Base-by-base conservation (phyloP, 92 coral and sea anemone genomes). In the Pocillopora grandis region DNA sequence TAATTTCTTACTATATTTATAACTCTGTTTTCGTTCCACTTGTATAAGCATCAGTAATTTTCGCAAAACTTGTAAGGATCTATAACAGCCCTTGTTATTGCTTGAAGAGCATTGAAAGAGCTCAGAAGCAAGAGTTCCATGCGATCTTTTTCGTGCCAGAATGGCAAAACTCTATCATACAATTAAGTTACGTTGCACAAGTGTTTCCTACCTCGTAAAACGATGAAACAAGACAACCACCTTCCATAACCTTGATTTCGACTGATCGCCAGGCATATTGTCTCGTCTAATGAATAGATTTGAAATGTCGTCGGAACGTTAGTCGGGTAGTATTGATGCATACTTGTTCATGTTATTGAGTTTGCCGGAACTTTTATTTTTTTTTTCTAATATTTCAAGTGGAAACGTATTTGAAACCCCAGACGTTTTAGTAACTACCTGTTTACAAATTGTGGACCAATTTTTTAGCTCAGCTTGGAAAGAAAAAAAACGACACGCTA, bases 201-300 rank as follows among this genome's bases (percentile, higher is more conserved):
- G 9, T 37, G 36, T 13, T 60, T 37, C 85, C 52, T 70, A 81
- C 85, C 85, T 37, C 13, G 19, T 55, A 35, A 11, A 7, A 21
- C n/a, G 75, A 70, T 7, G 61, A 21, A 59, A 69, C 10, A n/a
- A 58, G 58, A 10, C 36, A 70, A 67, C 56, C 13, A 17, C 13
- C 18, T 71, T 59, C 42, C 49, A 16, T 1, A n/a, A 36, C 36
- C 57, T 19, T 16, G 56, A 70, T 70, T 70, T 70, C 70, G 10
- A 81, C 77, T 80, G 56, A 72, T 70, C 15, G 37, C 48, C 33
- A 62, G 72, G n/a, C 68, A 36, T 35, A 21, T 33, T 80, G 77
- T 80, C 77, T 42, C 48, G 69, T n/a, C n/a, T 81, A 33, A 81
- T 18, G 42, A 80, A 33, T 18, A 36, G 72, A 20, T 59, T 36